phyloP scores from a whole-genome alignment of 2,888 invertebrate species.

The Muschampia plurimacula region DNA sequence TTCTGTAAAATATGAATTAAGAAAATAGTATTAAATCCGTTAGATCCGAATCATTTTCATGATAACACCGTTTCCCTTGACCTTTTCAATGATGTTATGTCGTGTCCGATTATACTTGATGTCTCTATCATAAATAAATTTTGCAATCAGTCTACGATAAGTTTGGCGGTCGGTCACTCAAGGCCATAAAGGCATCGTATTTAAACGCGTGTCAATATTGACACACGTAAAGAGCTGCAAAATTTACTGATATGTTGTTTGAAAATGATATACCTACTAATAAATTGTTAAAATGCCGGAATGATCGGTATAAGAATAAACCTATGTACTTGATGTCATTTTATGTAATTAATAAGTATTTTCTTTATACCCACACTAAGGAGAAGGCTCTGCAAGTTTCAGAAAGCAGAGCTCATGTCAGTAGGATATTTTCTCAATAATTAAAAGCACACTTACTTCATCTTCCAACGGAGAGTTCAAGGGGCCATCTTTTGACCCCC shows the following conservation, averaged over 20 bases:
- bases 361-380: too few species aligned
- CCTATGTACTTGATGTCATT: too few species aligned
- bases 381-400: not conserved
- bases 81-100: constrained; percentile 23
- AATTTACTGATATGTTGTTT: not conserved
- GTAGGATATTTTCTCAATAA: not conserved
- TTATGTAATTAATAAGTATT: too few species aligned
- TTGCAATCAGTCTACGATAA: constrained; percentile 74
- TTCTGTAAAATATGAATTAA: not conserved
- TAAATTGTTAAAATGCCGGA: too few species aligned
- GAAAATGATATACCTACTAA: too few species aligned
- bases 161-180: constrained; percentile 64
- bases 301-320: too few species aligned
- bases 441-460: constrained; percentile 26
- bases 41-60: not conserved
- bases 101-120: constrained; percentile 38
- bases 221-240: constrained; percentile 37
- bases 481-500: constrained; percentile 58
- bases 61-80: not conserved
- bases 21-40: not conserved
- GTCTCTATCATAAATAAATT: constrained; percentile 50
- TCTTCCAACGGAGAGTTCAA: constrained; percentile 54
- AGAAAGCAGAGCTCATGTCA: not conserved
- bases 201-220: constrained; percentile 56
- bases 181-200: constrained; percentile 58